phyloP scores from a whole-genome alignment of 2,113 vertebrate species.

The Oreotrochilus melanogaster region DNA sequence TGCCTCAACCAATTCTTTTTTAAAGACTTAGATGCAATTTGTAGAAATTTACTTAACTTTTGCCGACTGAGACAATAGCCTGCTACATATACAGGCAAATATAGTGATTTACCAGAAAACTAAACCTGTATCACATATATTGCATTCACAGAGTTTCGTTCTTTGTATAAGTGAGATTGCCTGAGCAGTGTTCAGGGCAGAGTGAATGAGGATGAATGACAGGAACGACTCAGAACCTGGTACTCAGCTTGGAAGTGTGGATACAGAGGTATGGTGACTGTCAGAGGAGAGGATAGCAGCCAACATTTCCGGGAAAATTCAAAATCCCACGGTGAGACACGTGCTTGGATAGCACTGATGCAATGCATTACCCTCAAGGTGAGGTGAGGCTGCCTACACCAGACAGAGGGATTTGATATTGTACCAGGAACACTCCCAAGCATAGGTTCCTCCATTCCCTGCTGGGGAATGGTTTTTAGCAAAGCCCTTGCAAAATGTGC shows the following conservation, averaged over 20 bases:
- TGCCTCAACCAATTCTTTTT: neutral
- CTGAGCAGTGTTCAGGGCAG: neutral
- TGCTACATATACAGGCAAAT: neutral
- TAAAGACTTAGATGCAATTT: neutral
- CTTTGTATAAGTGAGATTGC: neutral
- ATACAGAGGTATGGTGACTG: neutral
- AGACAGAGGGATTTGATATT: neutral
- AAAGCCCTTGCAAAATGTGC: neutral
- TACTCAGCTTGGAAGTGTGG: neutral
- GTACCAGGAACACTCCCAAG: neutral
- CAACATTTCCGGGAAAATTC: neutral
- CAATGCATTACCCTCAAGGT: neutral
- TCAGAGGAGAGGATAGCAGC: neutral
- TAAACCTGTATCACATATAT: neutral
- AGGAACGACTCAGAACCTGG: neutral
- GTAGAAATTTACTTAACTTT: neutral
- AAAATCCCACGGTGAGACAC: accelerated
- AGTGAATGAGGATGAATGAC: neutral
- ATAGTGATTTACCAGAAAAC: neutral
- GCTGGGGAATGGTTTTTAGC: neutral
- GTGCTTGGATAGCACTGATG: accelerated
- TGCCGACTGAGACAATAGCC: neutral
- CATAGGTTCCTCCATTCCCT: neutral
- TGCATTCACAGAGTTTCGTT: neutral
- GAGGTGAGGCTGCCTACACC: neutral